Conservation (phyloP, 1,140 invertebrate species). For the Antheraea pernyi region DNA sequence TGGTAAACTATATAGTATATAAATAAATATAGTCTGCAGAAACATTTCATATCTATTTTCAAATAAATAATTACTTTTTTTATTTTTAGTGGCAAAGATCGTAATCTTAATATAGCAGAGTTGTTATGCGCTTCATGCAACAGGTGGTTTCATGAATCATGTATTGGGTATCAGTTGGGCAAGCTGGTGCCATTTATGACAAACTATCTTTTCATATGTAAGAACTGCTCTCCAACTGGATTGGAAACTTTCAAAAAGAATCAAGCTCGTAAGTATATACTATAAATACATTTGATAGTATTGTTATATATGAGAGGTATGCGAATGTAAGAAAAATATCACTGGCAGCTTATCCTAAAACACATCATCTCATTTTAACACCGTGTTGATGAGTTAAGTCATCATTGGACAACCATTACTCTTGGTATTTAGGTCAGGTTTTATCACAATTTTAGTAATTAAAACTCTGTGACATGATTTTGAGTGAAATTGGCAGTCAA, state of each 20-base stretch:
- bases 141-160: slow-evolving; percentile 96
- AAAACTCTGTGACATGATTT: no score
- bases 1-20: neutral
- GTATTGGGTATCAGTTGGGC: slow-evolving; percentile 93
- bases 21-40: neutral
- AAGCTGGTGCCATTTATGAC: slow-evolving; percentile 97
- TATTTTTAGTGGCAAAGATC: slow-evolving; percentile 90
- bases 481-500: no score
- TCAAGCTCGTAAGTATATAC: slow-evolving; percentile 89
- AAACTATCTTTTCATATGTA: slow-evolving; percentile 97
- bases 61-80: slow-evolving; percentile 14
- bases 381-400: no score
- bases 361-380: no score
- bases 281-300: no score
- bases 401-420: no score
- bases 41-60: neutral
- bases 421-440: no score
- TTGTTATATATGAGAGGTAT: no score
- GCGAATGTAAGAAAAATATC: no score
- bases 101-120: slow-evolving; percentile 94
- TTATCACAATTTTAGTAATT: no score
- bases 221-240: slow-evolving; percentile 95
- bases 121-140: slow-evolving; percentile 93
- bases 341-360: no score
- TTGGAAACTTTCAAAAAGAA: slow-evolving; percentile 94